Conservation (phyloP, 2,113 vertebrate genomes). For the Budorcas taxicolor region DNA sequence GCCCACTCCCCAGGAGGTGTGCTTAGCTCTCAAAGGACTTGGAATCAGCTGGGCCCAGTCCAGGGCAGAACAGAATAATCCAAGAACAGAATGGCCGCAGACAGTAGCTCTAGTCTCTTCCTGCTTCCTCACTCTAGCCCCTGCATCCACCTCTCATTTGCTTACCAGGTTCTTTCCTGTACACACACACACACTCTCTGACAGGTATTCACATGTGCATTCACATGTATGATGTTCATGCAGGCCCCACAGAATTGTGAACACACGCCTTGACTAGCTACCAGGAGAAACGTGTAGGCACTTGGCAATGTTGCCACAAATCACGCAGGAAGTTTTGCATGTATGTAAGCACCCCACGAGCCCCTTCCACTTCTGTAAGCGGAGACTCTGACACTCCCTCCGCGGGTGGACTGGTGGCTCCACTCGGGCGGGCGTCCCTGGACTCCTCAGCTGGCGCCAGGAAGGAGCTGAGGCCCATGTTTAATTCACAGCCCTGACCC, state of each 20-base stretch:
- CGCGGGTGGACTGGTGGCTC: background rate
- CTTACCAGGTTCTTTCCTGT: background rate
- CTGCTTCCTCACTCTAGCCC: background rate
- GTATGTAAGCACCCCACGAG: rapidly evolving
- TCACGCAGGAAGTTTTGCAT: rapidly evolving
- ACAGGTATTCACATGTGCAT: background rate
- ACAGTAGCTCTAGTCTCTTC: rapidly evolving
- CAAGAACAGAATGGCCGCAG: background rate
- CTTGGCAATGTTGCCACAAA: background rate
- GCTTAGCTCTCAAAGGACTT: background rate
- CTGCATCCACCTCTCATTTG: no score
- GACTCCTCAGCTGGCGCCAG: background rate
- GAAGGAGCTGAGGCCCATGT: slow-evolving; percentile 73
- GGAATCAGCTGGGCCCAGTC: background rate
- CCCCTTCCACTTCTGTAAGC: background rate
- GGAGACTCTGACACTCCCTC: background rate
- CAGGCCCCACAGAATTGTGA: background rate
- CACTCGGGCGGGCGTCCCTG: background rate
- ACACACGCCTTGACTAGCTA: background rate
- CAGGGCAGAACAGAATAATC: background rate
- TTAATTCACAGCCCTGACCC: slow-evolving; percentile 86
- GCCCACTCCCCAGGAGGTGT: background rate
- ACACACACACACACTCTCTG: background rate
- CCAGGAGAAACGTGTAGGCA: background rate
- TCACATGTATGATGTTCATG: background rate